Conservation (phyloP, 2,797 vertebrate species). For the Kryptopterus vitreolus region DNA sequence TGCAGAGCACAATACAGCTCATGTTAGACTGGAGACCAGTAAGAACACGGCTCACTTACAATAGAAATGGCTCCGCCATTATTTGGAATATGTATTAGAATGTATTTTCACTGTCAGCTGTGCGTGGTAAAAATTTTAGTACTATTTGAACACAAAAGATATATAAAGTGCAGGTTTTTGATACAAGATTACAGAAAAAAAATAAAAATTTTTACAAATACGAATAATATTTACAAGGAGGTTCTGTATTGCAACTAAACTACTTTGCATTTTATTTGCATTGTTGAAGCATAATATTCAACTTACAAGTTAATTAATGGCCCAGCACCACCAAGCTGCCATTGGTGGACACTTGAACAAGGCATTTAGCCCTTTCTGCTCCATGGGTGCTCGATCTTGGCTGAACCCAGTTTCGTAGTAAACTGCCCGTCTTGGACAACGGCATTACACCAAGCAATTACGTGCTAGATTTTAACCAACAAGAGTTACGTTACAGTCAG, state of each 20-base stretch:
- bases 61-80: neutral
- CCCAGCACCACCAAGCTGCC: no score
- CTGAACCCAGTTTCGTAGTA: no score
- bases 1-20: neutral
- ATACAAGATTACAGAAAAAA: neutral
- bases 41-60: neutral
- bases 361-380: no score
- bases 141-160: neutral
- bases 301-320: neutral
- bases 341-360: no score
- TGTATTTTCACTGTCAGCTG: no score
- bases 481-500: no score
- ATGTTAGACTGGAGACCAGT: neutral
- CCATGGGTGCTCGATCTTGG: no score
- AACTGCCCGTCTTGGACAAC: no score
- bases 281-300: neutral
- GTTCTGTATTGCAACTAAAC: neutral
- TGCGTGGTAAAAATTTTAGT: no score
- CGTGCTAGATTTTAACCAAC: no score
- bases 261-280: neutral
- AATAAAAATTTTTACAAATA: neutral
- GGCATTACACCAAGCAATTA: no score
- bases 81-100: neutral
- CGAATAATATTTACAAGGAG: no score
- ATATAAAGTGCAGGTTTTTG: neutral